Percentiles rank a stretch among this genome's conserved stretches.
Conservation (phyloP, 2,888 invertebrate species). For the Steinernema scapterisci region DNA sequence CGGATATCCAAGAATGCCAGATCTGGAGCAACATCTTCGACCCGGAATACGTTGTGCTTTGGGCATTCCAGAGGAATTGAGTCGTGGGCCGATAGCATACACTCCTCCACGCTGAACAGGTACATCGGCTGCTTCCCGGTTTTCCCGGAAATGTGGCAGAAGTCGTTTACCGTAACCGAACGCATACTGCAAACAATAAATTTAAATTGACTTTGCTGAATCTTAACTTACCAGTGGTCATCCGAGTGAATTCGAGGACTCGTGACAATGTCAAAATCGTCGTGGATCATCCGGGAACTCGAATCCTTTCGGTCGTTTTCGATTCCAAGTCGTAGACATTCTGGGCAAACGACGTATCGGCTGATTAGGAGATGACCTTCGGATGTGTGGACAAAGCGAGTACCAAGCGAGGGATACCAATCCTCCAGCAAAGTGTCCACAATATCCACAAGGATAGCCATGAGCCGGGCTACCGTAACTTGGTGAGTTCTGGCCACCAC, state of each 20-base stretch:
- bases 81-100: constrained; percentile 73
- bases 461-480: constrained; percentile 68
- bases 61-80: constrained; percentile 38
- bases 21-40: constrained; percentile 43
- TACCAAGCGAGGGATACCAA: constrained; percentile 83
- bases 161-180: constrained; percentile 38
- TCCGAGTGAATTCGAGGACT: constrained; percentile 14
- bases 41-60: constrained; percentile 35
- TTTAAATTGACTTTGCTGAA: no score
- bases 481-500: neutral
- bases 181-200: constrained; percentile 43
- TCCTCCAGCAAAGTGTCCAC: constrained; percentile 94
- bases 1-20: constrained; percentile 84
- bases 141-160: neutral
- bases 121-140: constrained; percentile 32
- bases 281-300: constrained; percentile 33
- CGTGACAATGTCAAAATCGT: constrained; percentile 36
- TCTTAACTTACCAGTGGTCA: neutral
- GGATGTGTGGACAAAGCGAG: constrained; percentile 94
- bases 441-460: constrained; percentile 89
- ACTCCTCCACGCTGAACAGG: constrained; percentile 79
- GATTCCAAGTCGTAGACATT: constrained; percentile 74
- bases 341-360: constrained; percentile 87
- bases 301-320: neutral
- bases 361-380: constrained; percentile 93